Conservation (phyloP, 2,888 invertebrate genomes). For the Nephrotoma guestfalica region DNA sequence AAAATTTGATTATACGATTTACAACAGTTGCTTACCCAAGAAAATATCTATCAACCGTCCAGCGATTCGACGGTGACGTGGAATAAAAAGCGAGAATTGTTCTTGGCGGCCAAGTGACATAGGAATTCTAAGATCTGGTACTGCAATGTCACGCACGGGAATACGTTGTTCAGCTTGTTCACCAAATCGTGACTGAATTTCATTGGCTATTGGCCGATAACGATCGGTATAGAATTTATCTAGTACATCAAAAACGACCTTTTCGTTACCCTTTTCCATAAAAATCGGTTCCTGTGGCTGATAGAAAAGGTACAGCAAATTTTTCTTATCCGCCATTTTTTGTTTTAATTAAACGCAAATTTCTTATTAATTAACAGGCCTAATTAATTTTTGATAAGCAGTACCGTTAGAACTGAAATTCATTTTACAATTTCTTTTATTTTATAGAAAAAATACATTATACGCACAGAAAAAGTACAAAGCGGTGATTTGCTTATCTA, state of each 20-base stretch:
- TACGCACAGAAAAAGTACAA: neutral
- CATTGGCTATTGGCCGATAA: slow-evolving; percentile 34
- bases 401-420: neutral
- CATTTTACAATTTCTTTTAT: neutral
- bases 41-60: slow-evolving; percentile 52
- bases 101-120: slow-evolving; percentile 45
- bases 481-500: neutral
- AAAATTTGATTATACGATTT: neutral
- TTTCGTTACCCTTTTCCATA: slow-evolving; percentile 53
- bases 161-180: slow-evolving; percentile 35
- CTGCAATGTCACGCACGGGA: slow-evolving; percentile 42
- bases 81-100: slow-evolving; percentile 57
- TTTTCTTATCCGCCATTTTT: slow-evolving; percentile 28
- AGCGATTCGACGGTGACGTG: slow-evolving; percentile 50
- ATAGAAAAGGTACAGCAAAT: slow-evolving; percentile 53
- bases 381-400: neutral
- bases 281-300: slow-evolving; percentile 64
- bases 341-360: neutral
- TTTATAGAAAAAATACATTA: neutral
- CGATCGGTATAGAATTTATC: slow-evolving; percentile 41
- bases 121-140: slow-evolving; percentile 47
- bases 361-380: neutral
- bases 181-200: slow-evolving; percentile 43
- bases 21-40: slow-evolving; percentile 33
- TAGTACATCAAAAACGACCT: slow-evolving; percentile 46